Conservation (phyloP, 2,888 invertebrate genomes). For the Diarsia dahlii region DNA sequence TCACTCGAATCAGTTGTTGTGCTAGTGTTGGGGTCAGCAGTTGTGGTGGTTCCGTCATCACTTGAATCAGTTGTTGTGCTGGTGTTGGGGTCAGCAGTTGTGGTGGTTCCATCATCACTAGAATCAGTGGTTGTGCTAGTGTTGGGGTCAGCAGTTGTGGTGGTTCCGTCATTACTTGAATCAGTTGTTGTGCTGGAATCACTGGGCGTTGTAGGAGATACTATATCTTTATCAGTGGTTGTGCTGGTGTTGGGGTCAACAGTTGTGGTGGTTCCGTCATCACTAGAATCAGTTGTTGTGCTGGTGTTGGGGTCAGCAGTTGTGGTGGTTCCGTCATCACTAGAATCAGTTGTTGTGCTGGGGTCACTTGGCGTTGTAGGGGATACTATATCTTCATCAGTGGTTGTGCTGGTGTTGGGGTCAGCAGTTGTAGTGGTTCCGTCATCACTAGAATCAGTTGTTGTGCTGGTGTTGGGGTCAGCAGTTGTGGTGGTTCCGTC, state of each 20-base stretch:
- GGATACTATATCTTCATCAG: too few relatives aligned
- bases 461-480: too few relatives aligned
- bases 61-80: not conserved
- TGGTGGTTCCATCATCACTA: too few relatives aligned
- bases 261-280: not conserved
- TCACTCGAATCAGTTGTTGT: not conserved
- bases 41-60: too few relatives aligned
- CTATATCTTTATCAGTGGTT: too few relatives aligned
- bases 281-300: not conserved
- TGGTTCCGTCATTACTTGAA: not conserved
- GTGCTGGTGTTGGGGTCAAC: not conserved
- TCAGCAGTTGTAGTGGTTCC: not conserved
- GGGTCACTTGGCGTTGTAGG: too few relatives aligned
- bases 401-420: not conserved
- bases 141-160: not conserved
- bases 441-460: too few relatives aligned
- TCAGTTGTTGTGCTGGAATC: not conserved
- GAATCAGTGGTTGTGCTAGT: not conserved
- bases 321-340: not conserved
- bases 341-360: not conserved
- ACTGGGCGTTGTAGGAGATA: too few relatives aligned
- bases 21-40: not conserved
- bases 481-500: too few relatives aligned
- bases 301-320: not conserved
- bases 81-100: not conserved